phyloP scores from a whole-genome alignment of 2,888 invertebrate genomes.

The Platypus cylindrus region DNA sequence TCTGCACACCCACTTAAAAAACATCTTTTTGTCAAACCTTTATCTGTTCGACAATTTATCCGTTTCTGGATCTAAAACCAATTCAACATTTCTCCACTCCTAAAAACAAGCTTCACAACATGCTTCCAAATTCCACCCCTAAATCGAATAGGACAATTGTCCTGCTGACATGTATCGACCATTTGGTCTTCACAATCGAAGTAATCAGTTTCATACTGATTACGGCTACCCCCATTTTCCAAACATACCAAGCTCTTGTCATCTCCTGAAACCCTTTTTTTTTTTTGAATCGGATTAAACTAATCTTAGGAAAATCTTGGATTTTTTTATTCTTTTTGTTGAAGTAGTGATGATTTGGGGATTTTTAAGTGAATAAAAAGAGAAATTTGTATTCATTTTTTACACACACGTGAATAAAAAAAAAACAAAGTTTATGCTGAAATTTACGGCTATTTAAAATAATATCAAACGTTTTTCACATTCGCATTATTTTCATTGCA shows the following conservation, averaged over 20 bases:
- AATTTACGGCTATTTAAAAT: constrained; percentile 1
- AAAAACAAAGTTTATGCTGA: background rate
- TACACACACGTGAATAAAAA: background rate
- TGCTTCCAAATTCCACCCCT: background rate
- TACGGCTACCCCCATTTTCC: background rate
- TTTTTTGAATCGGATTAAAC: too few species aligned
- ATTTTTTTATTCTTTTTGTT: too few species aligned
- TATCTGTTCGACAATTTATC: background rate
- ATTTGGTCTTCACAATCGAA: background rate
- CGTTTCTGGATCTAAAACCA: background rate
- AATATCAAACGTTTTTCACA: constrained; percentile 10
- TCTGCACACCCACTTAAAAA: background rate
- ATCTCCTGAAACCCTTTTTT: background rate
- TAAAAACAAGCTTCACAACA: background rate
- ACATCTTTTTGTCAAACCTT: background rate
- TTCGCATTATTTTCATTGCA: constrained; percentile 5
- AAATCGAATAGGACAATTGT: background rate
- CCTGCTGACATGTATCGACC: background rate
- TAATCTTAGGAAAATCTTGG: too few species aligned
- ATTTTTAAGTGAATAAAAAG: too few species aligned
- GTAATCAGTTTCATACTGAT: background rate
- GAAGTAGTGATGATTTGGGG: too few species aligned
- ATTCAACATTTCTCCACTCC: background rate
- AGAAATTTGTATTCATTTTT: too few species aligned
- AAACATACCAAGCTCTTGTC: background rate